These are phyloP conservation scores for Cichlasoma orientale DNA, from an alignment of 2,797 vertebrate genomes.

Conservation along the genomic window DNA sequence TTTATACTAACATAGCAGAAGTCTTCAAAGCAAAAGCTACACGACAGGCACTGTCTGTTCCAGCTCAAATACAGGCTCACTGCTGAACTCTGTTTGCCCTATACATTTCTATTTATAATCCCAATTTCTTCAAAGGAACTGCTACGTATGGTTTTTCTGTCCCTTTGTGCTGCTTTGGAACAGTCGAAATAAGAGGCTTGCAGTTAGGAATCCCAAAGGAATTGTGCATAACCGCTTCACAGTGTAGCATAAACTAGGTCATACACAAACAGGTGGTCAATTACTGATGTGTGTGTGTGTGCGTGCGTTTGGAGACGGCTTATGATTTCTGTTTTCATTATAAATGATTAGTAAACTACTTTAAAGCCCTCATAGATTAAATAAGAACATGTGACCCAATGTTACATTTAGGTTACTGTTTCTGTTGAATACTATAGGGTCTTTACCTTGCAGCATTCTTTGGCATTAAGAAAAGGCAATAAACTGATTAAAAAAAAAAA, in stretches of 20 bases:
- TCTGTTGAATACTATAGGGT: background rate
- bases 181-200: conserved; percentile 41
- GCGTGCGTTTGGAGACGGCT: background rate
- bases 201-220: conserved; percentile 42
- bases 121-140: conserved; percentile 40
- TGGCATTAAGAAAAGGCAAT: background rate
- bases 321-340: conserved; percentile 24
- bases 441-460: background rate
- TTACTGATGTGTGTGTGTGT: conserved; percentile 50
- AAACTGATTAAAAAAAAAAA: no score
- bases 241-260: conserved; percentile 55
- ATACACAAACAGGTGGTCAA: conserved; percentile 67
- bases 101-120: conserved; percentile 39
- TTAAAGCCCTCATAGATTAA: conserved; percentile 10
- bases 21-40: conserved; percentile 32
- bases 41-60: background rate
- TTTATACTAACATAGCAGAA: conserved; percentile 5
- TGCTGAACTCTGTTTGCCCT: conserved; percentile 44
- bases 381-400: background rate
- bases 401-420: background rate
- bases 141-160: conserved; percentile 1
- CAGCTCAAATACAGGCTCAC: background rate
- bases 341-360: conserved; percentile 18
- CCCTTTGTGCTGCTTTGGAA: conserved; percentile 45
- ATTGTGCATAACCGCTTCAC: conserved; percentile 11